phyloP scores from a whole-genome alignment of 1,140 invertebrate genomes.

The Pseudomyrmex concolor region DNA sequence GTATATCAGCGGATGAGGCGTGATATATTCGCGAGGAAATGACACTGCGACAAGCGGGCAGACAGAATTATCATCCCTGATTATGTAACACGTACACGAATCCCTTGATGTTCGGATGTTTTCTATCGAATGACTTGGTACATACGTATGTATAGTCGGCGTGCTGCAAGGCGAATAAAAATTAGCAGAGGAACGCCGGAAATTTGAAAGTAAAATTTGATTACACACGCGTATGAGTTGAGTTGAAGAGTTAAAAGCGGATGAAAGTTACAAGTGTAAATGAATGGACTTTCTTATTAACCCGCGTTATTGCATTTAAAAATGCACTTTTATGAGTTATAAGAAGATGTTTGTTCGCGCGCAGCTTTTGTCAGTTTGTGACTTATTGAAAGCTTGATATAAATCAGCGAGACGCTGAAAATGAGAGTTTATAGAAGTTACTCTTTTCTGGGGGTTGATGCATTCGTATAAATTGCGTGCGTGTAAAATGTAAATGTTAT shows the following conservation, averaged over 20 bases:
- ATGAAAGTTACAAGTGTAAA: background rate
- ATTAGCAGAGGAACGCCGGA: background rate
- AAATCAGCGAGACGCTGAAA: background rate
- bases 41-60: constrained; percentile 14
- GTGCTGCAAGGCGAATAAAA: constrained; percentile 11
- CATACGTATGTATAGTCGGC: background rate
- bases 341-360: constrained; percentile 1
- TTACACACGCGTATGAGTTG: background rate
- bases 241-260: constrained; percentile 19
- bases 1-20: background rate
- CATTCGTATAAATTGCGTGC: too few species aligned
- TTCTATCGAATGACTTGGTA: background rate
- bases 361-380: background rate
- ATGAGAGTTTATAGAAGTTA: background rate
- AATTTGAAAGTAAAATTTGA: constrained; percentile 21
- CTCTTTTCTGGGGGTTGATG: too few species aligned
- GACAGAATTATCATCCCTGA: constrained; percentile 39
- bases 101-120: constrained; percentile 19
- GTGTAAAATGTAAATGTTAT: background rate
- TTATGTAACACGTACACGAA: constrained; percentile 31
- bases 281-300: constrained; percentile 1
- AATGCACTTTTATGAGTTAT: constrained; percentile 17
- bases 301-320: background rate
- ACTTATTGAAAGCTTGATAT: too few species aligned
- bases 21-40: background rate